A percentile compares a stretch with the other conserved stretches of the same genome.
phyloP scores from a whole-genome alignment of 1,140 invertebrate genomes.

The Piezodorus guildinii region DNA sequence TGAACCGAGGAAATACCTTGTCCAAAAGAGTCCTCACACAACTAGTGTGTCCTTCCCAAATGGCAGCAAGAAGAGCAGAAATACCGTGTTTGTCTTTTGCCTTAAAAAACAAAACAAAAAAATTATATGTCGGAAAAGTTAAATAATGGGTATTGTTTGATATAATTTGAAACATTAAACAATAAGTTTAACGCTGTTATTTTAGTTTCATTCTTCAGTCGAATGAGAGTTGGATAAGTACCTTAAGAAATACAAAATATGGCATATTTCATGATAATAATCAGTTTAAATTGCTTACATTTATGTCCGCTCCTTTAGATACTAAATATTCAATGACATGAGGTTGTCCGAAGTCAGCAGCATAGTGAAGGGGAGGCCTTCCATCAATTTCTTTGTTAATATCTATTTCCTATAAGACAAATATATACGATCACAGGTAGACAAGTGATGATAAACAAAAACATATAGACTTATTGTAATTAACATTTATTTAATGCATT shows the following conservation, averaged over 20 bases:
- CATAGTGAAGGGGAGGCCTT: slow-evolving; percentile 74
- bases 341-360: slow-evolving; percentile 87
- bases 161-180: too few relatives aligned
- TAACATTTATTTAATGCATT: neutral
- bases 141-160: too few relatives aligned
- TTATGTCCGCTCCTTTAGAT: slow-evolving; percentile 78
- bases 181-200: too few relatives aligned
- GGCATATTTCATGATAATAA: too few relatives aligned
- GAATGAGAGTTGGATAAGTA: too few relatives aligned
- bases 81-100: slow-evolving; percentile 88
- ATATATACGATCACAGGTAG: neutral
- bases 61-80: slow-evolving; percentile 78
- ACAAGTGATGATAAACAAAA: neutral
- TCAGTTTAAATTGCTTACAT: slow-evolving; percentile 51
- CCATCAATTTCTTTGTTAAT: slow-evolving; percentile 78
- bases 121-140: too few relatives aligned
- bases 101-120: slow-evolving; percentile 38
- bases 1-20: slow-evolving; percentile 43
- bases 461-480: neutral
- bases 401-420: slow-evolving; percentile 55
- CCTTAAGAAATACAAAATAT: too few relatives aligned
- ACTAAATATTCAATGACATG: slow-evolving; percentile 83
- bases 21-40: slow-evolving; percentile 79
- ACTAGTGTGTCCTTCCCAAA: slow-evolving; percentile 89
- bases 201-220: too few relatives aligned